These are phyloP conservation scores for Spialia ferax DNA, from an alignment of 2,888 invertebrate genomes.

Conservation along the genomic window DNA sequence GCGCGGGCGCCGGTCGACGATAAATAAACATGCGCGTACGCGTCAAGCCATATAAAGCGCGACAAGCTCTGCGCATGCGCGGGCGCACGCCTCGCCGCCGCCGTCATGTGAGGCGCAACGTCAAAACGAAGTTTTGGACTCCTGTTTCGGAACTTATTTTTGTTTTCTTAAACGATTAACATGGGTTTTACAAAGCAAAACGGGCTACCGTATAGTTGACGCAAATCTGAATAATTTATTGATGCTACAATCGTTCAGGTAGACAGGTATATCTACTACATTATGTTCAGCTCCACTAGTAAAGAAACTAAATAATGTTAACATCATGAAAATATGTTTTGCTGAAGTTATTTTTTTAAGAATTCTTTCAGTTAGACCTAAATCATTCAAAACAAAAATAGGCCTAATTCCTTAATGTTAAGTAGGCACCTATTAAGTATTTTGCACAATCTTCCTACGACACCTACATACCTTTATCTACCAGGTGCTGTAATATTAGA, in stretches of 20 bases:
- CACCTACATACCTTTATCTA: too few relatives aligned
- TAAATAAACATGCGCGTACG: slow-evolving; percentile 71
- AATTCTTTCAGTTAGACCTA: too few relatives aligned
- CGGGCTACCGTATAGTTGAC: slow-evolving; percentile 4
- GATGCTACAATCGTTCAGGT: not conserved
- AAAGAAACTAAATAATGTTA: not conserved
- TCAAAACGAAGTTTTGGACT: slow-evolving; percentile 49
- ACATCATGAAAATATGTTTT: not conserved
- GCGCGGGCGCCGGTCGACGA: slow-evolving; percentile 53
- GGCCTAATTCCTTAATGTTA: too few relatives aligned
- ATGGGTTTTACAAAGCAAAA: slow-evolving; percentile 19
- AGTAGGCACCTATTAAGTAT: too few relatives aligned
- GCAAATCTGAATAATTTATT: not conserved
- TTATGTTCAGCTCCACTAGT: not conserved
- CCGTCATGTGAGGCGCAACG: slow-evolving; percentile 62
- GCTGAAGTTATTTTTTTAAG: not conserved
- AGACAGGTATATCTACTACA: not conserved
- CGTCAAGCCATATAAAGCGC: slow-evolving; percentile 67
- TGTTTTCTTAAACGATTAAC: slow-evolving; percentile 23
- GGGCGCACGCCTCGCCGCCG: slow-evolving; percentile 53
- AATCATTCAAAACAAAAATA: too few relatives aligned
- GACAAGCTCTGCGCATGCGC: slow-evolving; percentile 60
- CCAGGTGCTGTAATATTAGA: too few relatives aligned
- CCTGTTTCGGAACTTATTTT: slow-evolving; percentile 21
- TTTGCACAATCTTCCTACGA: too few relatives aligned